Base-by-base conservation (phyloP, 1,140 invertebrate genomes). In the Dendroctonus valens region DNA sequence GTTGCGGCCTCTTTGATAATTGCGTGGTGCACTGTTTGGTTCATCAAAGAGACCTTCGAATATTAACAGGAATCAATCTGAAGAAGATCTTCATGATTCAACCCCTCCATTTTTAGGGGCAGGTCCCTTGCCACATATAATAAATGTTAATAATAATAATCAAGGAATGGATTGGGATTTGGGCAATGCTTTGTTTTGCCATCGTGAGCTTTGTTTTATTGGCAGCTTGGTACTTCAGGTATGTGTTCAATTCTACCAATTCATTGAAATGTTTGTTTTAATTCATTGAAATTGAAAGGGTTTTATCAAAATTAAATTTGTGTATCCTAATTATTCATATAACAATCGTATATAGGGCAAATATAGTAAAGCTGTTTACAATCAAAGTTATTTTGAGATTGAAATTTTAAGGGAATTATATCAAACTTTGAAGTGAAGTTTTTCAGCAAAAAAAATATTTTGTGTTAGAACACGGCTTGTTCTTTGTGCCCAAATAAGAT, bases 1-100 rank as follows among this genome's bases (percentile, higher is more conserved):
- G 85, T 26, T 91, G 86, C 79, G 91, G 92, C 12, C 81, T 96
- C 41, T 89, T 87, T 75, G 86, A 95, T 77, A 91, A 92, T 73
- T 93, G 91, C 77, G 92, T 94, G 5, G 88, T 96, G 15, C 93
- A 95, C 77, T 94, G 92, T 79, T 82, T 94, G 26, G 87, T 95
- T 49, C 88, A 90, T 72, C 84, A 84, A 44, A 80, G 39, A 77
- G 82, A 50, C 69, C 76, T 37, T 49, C 57, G 11, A 5, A 52
- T n/a, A 41, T 11, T 7, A 46, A 67, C 6, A 26, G 39, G 1
- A 37, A 46, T 0, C 57, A 40, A 42, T 5, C 38, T 3, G 38
- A 52, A 42, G 57, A 54, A 7, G 39, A 12, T 39, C 8, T 26
- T 5, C 26, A 26, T 40, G 60, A 51, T 41, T 8, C 6, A 12